phyloP scores from a whole-genome alignment of 2,113 vertebrate genomes.

The Pycnonotus jocosus region DNA sequence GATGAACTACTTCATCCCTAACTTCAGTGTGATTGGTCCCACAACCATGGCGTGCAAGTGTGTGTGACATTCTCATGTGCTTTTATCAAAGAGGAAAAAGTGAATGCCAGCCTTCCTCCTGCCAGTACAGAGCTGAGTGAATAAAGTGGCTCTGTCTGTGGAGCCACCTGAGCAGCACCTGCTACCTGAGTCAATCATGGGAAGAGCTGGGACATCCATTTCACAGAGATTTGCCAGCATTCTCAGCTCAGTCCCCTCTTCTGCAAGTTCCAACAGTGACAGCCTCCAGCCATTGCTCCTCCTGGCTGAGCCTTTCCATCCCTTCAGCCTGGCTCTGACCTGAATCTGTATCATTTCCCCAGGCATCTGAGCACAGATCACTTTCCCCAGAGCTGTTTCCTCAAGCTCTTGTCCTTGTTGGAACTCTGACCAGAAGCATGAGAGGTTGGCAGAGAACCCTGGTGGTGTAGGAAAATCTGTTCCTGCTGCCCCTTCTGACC shows the following conservation, averaged over 20 bases:
- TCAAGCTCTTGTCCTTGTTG: not conserved
- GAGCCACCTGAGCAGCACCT: not conserved
- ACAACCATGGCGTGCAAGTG: rapidly evolving
- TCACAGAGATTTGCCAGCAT: not conserved
- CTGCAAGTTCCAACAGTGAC: not conserved
- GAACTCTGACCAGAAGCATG: not conserved
- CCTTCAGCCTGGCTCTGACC: not conserved
- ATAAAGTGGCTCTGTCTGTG: rapidly evolving
- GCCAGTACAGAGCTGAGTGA: not conserved
- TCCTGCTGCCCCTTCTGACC: not conserved
- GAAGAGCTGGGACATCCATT: not conserved
- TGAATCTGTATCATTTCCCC: not conserved
- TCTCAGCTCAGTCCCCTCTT: not conserved
- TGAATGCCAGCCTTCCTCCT: not conserved
- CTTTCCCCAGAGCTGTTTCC: not conserved
- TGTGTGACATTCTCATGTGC: rapidly evolving
- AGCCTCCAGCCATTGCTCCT: not conserved
- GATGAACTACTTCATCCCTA: not conserved
- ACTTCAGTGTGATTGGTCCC: not conserved
- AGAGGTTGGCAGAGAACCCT: not conserved
- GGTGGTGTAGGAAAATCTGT: not conserved
- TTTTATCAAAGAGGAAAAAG: not conserved
- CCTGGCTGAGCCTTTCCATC: not conserved
- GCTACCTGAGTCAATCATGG: rapidly evolving
- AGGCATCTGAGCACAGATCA: not conserved